phyloP scores from a whole-genome alignment of 2,888 invertebrate species.

The Macroteleia sp. region DNA sequence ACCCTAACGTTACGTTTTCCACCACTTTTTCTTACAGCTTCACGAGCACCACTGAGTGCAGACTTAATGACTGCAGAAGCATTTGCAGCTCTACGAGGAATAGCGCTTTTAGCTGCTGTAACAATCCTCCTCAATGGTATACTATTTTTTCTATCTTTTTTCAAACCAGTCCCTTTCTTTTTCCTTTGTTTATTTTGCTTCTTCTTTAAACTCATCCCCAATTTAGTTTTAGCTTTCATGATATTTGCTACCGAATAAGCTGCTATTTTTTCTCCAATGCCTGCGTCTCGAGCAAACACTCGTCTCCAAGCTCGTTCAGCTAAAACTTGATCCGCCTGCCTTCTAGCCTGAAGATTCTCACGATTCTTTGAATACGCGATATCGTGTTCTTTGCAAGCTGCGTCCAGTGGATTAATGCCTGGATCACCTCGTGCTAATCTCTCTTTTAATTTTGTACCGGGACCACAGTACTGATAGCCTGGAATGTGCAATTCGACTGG shows the following conservation, averaged over 20 bases:
- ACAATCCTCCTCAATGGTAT: background rate
- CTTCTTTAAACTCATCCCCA: slow-evolving; percentile 31
- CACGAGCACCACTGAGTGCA: slow-evolving; percentile 5
- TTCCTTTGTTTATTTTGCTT: too few relatives aligned
- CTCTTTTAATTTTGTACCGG: slow-evolving; percentile 14
- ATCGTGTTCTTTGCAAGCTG: slow-evolving; percentile 67
- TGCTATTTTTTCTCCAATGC: slow-evolving; percentile 39
- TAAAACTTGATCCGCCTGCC: slow-evolving; percentile 77
- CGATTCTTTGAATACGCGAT: slow-evolving; percentile 64
- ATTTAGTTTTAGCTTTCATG: slow-evolving; percentile 18
- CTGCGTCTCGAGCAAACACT: slow-evolving; percentile 69
- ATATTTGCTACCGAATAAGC: slow-evolving; percentile 25
- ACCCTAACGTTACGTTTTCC: slow-evolving; percentile 2
- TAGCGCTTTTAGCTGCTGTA: slow-evolving; percentile 4
- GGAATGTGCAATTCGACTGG: slow-evolving; percentile 62
- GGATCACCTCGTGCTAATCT: slow-evolving; percentile 68
- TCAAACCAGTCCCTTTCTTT: too few relatives aligned
- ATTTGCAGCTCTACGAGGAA: background rate
- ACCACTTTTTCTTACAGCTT: slow-evolving; percentile 1
- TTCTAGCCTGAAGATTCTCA: slow-evolving; percentile 62
- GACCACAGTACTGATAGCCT: slow-evolving; percentile 24
- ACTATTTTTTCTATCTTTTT: background rate
- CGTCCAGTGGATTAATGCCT: slow-evolving; percentile 69
- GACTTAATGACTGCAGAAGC: background rate
- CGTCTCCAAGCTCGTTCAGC: slow-evolving; percentile 74